Evolutionary conservation across 1,140 invertebrate species (phyloP), one percentile per base, ranked within the genome.

Genomic region (Coenobita brevimanus): DNA sequence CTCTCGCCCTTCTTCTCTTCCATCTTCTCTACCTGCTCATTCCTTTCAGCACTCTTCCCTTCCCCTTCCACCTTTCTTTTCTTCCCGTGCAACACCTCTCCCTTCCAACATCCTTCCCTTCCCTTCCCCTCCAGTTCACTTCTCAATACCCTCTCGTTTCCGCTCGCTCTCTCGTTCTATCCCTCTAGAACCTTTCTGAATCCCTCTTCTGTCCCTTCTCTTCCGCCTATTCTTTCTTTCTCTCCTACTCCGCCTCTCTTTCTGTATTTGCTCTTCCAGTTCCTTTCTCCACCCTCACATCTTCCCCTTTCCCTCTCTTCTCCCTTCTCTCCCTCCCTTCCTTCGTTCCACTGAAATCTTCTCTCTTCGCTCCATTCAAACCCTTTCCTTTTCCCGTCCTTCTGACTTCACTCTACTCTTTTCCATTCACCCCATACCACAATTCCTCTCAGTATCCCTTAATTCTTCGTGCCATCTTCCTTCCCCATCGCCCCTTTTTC

Each of bases 31-130:
- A 10, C 21, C 50, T 10, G 21, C 50, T 54, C 8, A 10, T 54
- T 54, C 50, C 50, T 21, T 54, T n/a, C n/a, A n/a, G n/a, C n/a
- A n/a, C n/a, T n/a, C n/a, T n/a, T n/a, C n/a, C 50, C 50, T 21
- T n/a, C 62, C 62, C 27, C 62, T n/a, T n/a, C 62, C n/a, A n/a
- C 62, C 62, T n/a, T 64, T 8, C 62, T 64, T 24, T 64, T n/a
- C n/a, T 24, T 10, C 6, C 17, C 46, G 46, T 17, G 46, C 17
- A 6, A 50, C 46, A 6, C 46, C 6, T 50, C 46, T 50, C 17
- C 46, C 17, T 17, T n/a, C n/a, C n/a, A n/a, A n/a, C n/a, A n/a
- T n/a, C n/a, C 46, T 17, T 50, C 6, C 17, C 17, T 8, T 8
- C 46, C 46, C 46, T 50, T 50, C 17, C 17, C 46, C 46, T 8